Percentiles rank a stretch among this genome's conserved stretches.
These are phyloP conservation scores for Agrochola lychnidis DNA, from an alignment of 2,888 invertebrate species.

Conservation along the genomic window DNA sequence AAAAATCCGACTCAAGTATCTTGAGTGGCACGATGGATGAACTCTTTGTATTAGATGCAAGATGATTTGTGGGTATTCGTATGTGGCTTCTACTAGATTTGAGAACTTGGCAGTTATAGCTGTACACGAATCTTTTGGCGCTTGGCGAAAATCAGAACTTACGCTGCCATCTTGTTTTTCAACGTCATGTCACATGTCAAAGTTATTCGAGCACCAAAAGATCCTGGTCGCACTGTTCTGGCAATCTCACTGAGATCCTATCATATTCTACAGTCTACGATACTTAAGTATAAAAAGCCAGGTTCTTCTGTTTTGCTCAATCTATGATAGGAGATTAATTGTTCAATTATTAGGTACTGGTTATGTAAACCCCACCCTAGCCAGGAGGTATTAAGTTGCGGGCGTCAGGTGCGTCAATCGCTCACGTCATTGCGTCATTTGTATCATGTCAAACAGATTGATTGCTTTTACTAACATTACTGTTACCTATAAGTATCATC, in stretches of 20 bases:
- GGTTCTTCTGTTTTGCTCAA: not conserved
- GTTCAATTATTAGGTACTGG: not conserved
- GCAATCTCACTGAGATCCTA: not conserved
- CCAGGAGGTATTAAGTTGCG: not conserved
- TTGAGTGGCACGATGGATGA: not conserved
- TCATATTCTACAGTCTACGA: not conserved
- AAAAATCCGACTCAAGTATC: not conserved
- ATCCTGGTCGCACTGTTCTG: not conserved
- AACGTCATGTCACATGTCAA: too few relatives aligned
- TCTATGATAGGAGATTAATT: not conserved
- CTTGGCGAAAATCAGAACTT: not conserved
- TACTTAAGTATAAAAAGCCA: not conserved
- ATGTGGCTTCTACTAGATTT: not conserved
- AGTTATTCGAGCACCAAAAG: not conserved
- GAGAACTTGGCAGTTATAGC: not conserved
- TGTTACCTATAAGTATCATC: not conserved
- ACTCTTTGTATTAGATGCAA: not conserved
- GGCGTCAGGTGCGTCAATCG: conserved; percentile 38
- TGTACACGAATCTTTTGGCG: too few relatives aligned
- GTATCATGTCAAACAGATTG: conserved; percentile 35
- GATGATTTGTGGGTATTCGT: not conserved
- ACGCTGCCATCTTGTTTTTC: not conserved
- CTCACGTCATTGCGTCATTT: conserved; percentile 39
- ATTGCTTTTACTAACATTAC: conserved; percentile 15
- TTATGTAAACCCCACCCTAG: not conserved